A percentile compares a stretch with the other conserved stretches of the same genome.
Conservation (phyloP, 2,888 invertebrate genomes). For the Cheilosia urbana region DNA sequence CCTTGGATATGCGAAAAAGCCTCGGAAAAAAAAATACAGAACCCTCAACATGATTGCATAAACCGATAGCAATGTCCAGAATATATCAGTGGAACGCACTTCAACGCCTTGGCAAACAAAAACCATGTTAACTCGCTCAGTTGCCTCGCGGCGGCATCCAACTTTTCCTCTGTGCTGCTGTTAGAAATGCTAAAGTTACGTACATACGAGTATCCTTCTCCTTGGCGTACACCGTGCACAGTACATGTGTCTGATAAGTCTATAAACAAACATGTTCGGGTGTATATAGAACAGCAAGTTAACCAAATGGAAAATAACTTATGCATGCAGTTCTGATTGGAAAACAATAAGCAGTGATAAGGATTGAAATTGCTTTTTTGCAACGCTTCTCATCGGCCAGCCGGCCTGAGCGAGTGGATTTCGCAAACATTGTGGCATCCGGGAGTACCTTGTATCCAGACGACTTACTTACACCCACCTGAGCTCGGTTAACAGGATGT, state of each 20-base stretch:
- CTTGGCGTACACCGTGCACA: background rate
- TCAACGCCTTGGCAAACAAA: slow-evolving; percentile 65
- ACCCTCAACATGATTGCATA: slow-evolving; percentile 44
- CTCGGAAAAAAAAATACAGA: background rate
- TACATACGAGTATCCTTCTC: slow-evolving; percentile 14
- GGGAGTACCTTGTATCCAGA: slow-evolving; percentile 16
- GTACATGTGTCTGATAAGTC: slow-evolving; percentile 34
- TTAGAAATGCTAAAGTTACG: background rate
- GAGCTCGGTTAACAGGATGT: slow-evolving; percentile 43
- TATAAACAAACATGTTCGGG: slow-evolving; percentile 62
- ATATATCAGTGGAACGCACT: slow-evolving; percentile 63
- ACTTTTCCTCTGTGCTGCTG: background rate
- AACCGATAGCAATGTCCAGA: slow-evolving; percentile 42
- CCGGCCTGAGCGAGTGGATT: slow-evolving; percentile 34
- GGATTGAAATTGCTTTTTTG: slow-evolving; percentile 73
- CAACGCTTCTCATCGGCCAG: slow-evolving; percentile 17
- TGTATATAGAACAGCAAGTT: slow-evolving; percentile 50
- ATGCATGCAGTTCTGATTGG: slow-evolving; percentile 75
- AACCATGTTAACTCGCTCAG: slow-evolving; percentile 70
- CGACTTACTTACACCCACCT: slow-evolving; percentile 47
- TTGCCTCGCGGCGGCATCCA: slow-evolving; percentile 40
- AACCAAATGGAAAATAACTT: slow-evolving; percentile 74
- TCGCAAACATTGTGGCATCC: slow-evolving; percentile 63
- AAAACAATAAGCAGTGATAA: slow-evolving; percentile 75
- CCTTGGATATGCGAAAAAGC: slow-evolving; percentile 22